These are phyloP conservation scores for Tachypleus tridentatus DNA, from an alignment of 1,140 invertebrate species.

Conservation along the genomic window DNA sequence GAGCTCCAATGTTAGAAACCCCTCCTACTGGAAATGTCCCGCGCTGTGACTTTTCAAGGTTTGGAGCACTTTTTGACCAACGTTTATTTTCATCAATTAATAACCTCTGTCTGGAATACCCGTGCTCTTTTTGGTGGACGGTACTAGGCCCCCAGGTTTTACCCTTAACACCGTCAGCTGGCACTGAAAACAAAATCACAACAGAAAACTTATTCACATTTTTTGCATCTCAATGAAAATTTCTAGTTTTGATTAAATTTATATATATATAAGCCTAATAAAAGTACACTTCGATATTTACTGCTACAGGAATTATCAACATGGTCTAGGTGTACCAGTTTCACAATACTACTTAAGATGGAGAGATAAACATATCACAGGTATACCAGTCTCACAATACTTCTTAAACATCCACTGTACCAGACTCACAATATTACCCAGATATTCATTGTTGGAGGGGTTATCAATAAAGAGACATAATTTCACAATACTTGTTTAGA, in stretches of 20 bases:
- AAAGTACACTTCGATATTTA: not conserved
- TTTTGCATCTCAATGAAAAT: too few relatives aligned
- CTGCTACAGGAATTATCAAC: not conserved
- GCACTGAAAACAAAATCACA: slow-evolving; percentile 46
- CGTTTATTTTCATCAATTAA: slow-evolving; percentile 31
- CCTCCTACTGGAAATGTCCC: slow-evolving; percentile 23
- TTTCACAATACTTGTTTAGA: too few relatives aligned
- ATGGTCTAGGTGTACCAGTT: not conserved
- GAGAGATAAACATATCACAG: not conserved
- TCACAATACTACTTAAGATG: not conserved
- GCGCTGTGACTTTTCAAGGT: slow-evolving; percentile 18
- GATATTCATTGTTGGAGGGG: too few relatives aligned
- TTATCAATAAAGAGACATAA: too few relatives aligned
- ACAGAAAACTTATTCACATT: not conserved
- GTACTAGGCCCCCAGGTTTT: slow-evolving; percentile 23
- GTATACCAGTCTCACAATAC: too few relatives aligned
- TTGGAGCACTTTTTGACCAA: slow-evolving; percentile 42
- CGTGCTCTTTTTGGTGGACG: slow-evolving; percentile 28
- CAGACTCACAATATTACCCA: too few relatives aligned
- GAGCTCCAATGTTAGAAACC: slow-evolving; percentile 34
- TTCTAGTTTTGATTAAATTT: not conserved
- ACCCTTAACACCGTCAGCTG: slow-evolving; percentile 85
- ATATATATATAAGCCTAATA: not conserved
- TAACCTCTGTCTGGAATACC: slow-evolving; percentile 40
- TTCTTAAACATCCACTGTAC: too few relatives aligned